Percentiles rank a stretch among this genome's conserved stretches.
Conservation (phyloP, 2,113 vertebrate genomes). For the Aviceda subcristata region DNA sequence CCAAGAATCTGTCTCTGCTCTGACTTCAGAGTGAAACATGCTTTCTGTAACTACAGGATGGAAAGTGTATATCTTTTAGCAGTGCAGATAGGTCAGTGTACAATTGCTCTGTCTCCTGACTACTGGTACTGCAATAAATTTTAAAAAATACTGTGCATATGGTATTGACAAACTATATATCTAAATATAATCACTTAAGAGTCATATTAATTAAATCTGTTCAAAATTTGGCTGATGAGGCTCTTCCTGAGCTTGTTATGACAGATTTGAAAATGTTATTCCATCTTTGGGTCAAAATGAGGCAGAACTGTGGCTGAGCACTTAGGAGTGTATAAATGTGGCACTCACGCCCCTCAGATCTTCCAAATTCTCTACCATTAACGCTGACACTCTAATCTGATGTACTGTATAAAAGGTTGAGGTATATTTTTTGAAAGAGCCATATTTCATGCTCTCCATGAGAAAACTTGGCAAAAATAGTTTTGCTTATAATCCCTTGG, state of each 20-base stretch:
- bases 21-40: not conserved
- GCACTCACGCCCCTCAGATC: not conserved
- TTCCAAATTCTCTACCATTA: not conserved
- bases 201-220: conserved; percentile 23
- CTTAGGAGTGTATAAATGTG: not conserved
- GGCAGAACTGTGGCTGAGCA: not conserved
- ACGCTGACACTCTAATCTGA: not conserved
- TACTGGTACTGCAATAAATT: not conserved
- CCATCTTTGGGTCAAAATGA: not conserved
- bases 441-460: not conserved
- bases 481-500: not conserved
- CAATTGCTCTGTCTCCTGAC: not conserved
- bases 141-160: not conserved
- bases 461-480: not conserved
- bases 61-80: not conserved
- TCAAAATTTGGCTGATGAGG: not conserved
- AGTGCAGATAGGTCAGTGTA: not conserved
- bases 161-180: not conserved
- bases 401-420: not conserved
- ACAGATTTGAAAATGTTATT: not conserved
- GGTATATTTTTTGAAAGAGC: not conserved
- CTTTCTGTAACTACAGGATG: not conserved
- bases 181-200: conserved; percentile 1
- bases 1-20: not conserved
- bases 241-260: not conserved